Evolutionary conservation across 2,113 vertebrate species (phyloP).

Genomic region (Oreochromis niloticus): DNA sequence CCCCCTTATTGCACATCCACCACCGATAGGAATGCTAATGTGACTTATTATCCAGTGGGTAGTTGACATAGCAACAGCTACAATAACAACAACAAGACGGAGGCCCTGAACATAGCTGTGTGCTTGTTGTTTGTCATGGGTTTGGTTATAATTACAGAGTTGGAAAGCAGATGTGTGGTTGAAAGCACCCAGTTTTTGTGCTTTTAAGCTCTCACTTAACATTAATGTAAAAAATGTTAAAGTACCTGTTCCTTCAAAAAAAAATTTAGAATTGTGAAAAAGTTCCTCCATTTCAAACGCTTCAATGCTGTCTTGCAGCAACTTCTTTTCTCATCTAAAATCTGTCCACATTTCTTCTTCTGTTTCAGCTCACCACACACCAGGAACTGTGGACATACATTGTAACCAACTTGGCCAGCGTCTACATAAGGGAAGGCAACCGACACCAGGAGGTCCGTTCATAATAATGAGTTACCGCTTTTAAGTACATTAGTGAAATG

Average conservation of each 20-base stretch:
- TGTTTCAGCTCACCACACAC: conserved; percentile 88
- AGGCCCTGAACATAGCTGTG: not conserved
- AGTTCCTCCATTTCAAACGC: not conserved
- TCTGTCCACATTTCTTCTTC: not conserved
- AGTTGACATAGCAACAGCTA: not conserved
- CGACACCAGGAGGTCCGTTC: conserved; percentile 91
- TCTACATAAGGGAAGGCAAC: conserved; percentile 97
- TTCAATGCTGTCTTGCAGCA: not conserved
- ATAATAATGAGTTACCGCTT: not conserved
- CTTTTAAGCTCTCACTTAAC: no score
- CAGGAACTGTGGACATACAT: conserved; percentile 98
- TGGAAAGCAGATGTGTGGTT: not conserved
- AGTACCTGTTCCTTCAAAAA: not conserved
- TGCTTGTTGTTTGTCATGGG: not conserved
- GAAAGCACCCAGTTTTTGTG: not conserved
- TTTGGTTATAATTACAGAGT: not conserved
- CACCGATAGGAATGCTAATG: not conserved
- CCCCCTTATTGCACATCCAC: not conserved
- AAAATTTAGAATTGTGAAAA: not conserved
- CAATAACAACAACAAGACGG: not conserved
- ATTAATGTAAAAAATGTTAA: not conserved
- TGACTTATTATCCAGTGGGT: not conserved
- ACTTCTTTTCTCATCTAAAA: not conserved
- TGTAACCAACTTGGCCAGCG: conserved; percentile 95
- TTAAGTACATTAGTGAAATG: not conserved